These are phyloP conservation scores for Riptortus pedestris DNA, from an alignment of 1,140 invertebrate species.

Conservation along the genomic window DNA sequence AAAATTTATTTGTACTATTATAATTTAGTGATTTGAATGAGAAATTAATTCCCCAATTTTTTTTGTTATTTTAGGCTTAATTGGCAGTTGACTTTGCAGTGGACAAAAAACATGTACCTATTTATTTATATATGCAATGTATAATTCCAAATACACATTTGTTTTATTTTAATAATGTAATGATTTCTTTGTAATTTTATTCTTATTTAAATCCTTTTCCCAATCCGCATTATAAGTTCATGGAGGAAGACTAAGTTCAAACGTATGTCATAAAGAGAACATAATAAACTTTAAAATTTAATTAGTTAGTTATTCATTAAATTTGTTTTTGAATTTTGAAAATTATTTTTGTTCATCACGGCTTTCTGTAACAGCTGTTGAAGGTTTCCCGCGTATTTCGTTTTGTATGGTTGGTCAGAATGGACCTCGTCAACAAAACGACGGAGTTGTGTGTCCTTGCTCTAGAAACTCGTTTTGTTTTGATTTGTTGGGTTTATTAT, in stretches of 20 bases:
- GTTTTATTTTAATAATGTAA: too few relatives aligned
- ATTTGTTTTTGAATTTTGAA: too few relatives aligned
- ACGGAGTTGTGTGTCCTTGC: slow-evolving; percentile 20
- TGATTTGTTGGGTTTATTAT: not conserved
- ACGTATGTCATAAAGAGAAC: too few relatives aligned
- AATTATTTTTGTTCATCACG: too few relatives aligned
- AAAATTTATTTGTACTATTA: not conserved
- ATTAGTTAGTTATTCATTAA: too few relatives aligned
- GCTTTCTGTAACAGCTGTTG: slow-evolving; percentile 15
- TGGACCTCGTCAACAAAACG: slow-evolving; percentile 12
- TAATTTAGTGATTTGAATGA: not conserved
- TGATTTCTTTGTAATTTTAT: too few relatives aligned
- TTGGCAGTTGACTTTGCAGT: slow-evolving; percentile 1
- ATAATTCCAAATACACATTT: too few relatives aligned
- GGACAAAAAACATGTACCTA: not conserved
- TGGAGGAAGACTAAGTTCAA: too few relatives aligned
- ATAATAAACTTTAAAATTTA: too few relatives aligned
- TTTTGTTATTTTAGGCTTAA: not conserved
- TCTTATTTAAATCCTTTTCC: too few relatives aligned
- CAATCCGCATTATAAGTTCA: too few relatives aligned
- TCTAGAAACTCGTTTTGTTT: slow-evolving; percentile 12
- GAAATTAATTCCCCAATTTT: not conserved
- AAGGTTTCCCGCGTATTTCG: slow-evolving; percentile 13
- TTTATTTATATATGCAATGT: too few relatives aligned
- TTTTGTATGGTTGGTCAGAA: slow-evolving; percentile 11